Percentiles rank a stretch among this genome's conserved stretches.
Conservation (phyloP, 2,113 vertebrate species). For the Colistium nudipinnis region DNA sequence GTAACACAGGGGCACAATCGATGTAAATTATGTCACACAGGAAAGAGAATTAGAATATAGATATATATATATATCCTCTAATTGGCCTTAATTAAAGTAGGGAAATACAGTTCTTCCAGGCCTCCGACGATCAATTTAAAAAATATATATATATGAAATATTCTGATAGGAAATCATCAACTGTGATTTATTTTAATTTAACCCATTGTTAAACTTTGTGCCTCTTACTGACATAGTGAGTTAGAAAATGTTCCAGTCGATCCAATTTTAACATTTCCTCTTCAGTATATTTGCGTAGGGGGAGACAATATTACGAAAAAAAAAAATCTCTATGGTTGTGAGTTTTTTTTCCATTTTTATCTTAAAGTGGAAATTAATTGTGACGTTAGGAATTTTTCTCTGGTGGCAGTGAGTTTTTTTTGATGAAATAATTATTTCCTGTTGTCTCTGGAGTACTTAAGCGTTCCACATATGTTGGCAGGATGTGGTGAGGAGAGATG, state of each 20-base stretch:
- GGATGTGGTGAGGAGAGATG: conserved; percentile 29
- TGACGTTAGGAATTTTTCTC: conserved; percentile 25
- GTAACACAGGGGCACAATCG: neutral
- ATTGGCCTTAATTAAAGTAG: conserved; percentile 54
- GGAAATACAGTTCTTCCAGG: conserved; percentile 6
- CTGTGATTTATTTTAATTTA: no score
- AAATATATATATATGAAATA: no score
- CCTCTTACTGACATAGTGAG: conserved; percentile 35
- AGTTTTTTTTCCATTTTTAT: conserved; percentile 36
- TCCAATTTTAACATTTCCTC: conserved; percentile 31
- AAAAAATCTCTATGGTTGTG: conserved; percentile 51
- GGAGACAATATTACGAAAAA: conserved; percentile 48
- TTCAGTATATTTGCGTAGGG: conserved; percentile 59
- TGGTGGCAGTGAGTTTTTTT: conserved; percentile 43
- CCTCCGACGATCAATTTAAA: neutral
- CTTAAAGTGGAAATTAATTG: conserved; percentile 27
- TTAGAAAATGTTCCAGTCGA: conserved; percentile 39
- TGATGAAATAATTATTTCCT: conserved; percentile 24
- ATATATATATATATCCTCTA: no score
- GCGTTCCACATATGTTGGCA: conserved; percentile 35
- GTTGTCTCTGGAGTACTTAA: conserved; percentile 45
- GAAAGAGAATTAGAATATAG: no score
- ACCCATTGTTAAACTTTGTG: conserved; percentile 44
- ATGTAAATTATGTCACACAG: neutral
- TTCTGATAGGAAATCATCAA: neutral